Evolutionary conservation across 2,113 vertebrate species (phyloP).

Genomic region (Chiloscyllium plagiosum): DNA sequence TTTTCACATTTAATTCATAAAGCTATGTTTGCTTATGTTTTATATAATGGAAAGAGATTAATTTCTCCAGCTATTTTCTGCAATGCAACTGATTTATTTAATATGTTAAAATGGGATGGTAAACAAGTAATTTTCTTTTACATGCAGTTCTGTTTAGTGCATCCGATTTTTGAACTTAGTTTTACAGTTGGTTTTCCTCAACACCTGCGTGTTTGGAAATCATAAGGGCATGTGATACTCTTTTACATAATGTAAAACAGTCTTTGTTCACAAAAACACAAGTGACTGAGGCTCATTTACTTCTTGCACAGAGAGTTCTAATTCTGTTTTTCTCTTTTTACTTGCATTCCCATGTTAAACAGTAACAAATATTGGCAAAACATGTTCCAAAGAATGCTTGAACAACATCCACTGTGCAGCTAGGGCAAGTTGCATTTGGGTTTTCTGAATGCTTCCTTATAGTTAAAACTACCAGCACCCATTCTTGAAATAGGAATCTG

Average conservation of each 20-base stretch:
- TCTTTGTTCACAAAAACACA: background rate
- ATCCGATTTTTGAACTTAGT: background rate
- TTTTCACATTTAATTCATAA: constrained; percentile 20
- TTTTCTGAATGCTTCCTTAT: background rate
- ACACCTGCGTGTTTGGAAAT: background rate
- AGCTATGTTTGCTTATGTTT: background rate
- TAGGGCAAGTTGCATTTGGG: background rate
- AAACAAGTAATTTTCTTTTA: background rate
- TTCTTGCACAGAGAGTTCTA: background rate
- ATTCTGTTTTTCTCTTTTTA: background rate
- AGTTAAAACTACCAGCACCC: background rate
- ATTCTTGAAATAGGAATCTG: no score
- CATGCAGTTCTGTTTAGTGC: background rate
- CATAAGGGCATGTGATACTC: background rate
- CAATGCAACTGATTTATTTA: background rate
- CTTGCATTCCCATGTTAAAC: background rate
- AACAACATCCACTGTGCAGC: background rate
- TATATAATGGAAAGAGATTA: background rate
- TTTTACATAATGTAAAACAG: background rate
- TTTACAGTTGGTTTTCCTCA: background rate
- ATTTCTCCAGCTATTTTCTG: background rate
- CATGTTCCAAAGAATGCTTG: background rate
- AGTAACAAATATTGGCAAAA: background rate
- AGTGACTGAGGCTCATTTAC: background rate
- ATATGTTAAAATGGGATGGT: constrained; percentile 29